Base-by-base conservation (phyloP, 1,140 invertebrate genomes). In the Zaprionus ornatus region DNA sequence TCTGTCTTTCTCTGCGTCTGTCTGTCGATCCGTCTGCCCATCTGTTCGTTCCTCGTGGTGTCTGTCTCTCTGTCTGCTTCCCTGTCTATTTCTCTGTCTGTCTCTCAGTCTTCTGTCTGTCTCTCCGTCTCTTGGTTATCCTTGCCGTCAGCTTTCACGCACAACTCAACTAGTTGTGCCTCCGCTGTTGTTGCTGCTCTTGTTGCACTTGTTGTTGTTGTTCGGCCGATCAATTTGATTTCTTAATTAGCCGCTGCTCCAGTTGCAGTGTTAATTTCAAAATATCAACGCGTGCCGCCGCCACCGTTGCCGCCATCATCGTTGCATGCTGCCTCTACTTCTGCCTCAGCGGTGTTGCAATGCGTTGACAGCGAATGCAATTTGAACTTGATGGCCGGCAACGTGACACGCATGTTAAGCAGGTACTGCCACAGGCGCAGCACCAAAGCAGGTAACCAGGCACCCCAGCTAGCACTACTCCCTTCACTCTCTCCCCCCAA, bases 291-390 rank as follows among this genome's bases (percentile, higher is more conserved):
- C 86, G 79, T 90, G 86, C 86, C 66, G 56, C 67, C 27, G 52
- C 35, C 23, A 37, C 17, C 21, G 29, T 52, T 60, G 52, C 29
- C 45, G 57, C 15, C 40, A 45, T 15, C 63, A 67, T 61, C 61
- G 67, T 74, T 32, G 29, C 29, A 32, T 32, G 29, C 29, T 32
- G 29, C 29, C 29, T 32, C 29, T 32, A 9, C 29, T 10, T 2
- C 29, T 32, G 29, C 29, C 29, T 10, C 29, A 54, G 52, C 23
- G 35, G 67, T 77, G 75, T 59, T 77, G 77, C 84, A 87, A 87
- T 87, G 86, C 85, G 85, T 90, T 91, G 88, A 91, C 88, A 91
- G 88, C 82, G 74, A 91, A 91, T 88, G 88, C 84, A 91, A 91
- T 91, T 88, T 91, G 88, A 91, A 91, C 88, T 91, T 91, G 88